These are phyloP conservation scores for Cyclargus thomasi DNA, from an alignment of 1,140 invertebrate species.

Conservation along the genomic window DNA sequence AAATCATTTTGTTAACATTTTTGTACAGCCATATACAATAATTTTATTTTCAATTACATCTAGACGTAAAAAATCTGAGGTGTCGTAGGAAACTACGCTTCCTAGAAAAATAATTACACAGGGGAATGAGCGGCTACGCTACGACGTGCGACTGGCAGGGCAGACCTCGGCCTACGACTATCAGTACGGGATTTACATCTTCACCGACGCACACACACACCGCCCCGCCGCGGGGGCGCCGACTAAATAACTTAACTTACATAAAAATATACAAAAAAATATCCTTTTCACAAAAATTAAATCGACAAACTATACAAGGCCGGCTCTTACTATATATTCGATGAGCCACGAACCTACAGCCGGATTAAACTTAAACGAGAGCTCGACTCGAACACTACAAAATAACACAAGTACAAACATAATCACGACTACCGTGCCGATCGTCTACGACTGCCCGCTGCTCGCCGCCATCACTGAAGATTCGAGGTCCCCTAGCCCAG, in stretches of 20 bases:
- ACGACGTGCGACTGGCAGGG: constrained; percentile 69
- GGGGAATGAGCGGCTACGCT: constrained; percentile 71
- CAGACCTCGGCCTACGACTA: constrained; percentile 65
- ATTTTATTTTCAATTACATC: constrained; percentile 75
- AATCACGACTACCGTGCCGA: constrained; percentile 73
- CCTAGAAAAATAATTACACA: constrained; percentile 74
- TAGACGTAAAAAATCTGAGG: constrained; percentile 74
- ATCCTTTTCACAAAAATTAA: constrained; percentile 70
- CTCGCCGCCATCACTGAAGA: constrained; percentile 62
- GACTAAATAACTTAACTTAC: constrained; percentile 72
- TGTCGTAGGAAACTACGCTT: constrained; percentile 73
- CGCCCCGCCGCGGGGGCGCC: constrained; percentile 30
- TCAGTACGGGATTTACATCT: constrained; percentile 73
- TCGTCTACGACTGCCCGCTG: constrained; percentile 73
- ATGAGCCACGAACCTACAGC: constrained; percentile 66
- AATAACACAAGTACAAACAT: constrained; percentile 61
- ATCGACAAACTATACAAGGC: constrained; percentile 68
- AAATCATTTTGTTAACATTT: constrained; percentile 75
- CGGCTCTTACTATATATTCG: constrained; percentile 67
- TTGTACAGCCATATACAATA: constrained; percentile 77
- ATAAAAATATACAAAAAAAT: constrained; percentile 74
- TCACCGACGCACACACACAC: constrained; percentile 52
- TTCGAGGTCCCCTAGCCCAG: constrained; percentile 74
- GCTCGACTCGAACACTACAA: constrained; percentile 66
- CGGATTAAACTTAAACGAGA: constrained; percentile 71